These are phyloP conservation scores for Rhinogobius similis DNA, from an alignment of 2,113 vertebrate species.

Conservation along the genomic window DNA sequence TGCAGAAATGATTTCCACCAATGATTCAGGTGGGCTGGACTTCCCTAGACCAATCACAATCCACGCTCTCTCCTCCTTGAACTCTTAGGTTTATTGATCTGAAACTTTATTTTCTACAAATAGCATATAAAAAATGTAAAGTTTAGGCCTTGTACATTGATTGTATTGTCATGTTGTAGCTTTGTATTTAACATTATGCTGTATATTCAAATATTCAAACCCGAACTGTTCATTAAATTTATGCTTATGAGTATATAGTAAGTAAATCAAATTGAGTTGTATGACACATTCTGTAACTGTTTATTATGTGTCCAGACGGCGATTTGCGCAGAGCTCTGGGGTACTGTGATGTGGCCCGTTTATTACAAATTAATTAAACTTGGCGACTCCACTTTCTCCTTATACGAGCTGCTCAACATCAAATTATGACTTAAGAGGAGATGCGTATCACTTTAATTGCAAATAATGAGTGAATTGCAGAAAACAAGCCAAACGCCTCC, in stretches of 20 bases:
- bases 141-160: not conserved
- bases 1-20: constrained; percentile 68
- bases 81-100: constrained; percentile 54
- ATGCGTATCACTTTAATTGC: constrained; percentile 54
- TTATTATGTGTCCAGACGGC: constrained; percentile 17
- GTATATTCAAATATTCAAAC: not conserved
- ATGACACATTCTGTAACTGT: not conserved
- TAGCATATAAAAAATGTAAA: not conserved
- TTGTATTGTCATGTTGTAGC: not conserved
- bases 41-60: constrained; percentile 71
- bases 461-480: constrained; percentile 23
- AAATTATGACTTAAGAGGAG: constrained; percentile 37
- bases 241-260: not conserved
- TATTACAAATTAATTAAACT: constrained; percentile 27
- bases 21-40: constrained; percentile 73
- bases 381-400: constrained; percentile 19
- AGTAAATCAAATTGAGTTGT: not conserved
- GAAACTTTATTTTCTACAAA: constrained; percentile 38
- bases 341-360: constrained; percentile 12
- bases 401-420: constrained; percentile 29
- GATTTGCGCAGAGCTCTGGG: constrained; percentile 13
- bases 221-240: not conserved
- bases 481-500: constrained; percentile 9
- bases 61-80: constrained; percentile 28
- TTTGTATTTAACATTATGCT: not conserved